These are phyloP conservation scores for Hypena proboscidalis DNA, from an alignment of 2,888 invertebrate species.

Conservation along the genomic window DNA sequence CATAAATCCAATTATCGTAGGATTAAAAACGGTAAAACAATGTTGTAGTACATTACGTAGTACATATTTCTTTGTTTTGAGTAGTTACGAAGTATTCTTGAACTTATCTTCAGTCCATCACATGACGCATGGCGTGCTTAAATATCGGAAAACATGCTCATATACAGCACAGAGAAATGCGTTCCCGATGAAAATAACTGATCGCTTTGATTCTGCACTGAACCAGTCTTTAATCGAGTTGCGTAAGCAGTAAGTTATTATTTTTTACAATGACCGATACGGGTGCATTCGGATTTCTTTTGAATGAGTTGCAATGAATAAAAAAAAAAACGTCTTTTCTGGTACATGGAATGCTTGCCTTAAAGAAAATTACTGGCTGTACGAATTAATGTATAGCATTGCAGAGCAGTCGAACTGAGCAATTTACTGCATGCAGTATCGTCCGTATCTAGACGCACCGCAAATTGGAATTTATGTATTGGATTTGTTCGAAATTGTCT, in stretches of 20 bases:
- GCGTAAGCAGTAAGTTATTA: conserved; percentile 24
- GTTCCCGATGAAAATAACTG: conserved; percentile 45
- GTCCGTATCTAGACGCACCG: background rate
- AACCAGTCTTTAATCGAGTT: conserved; percentile 28
- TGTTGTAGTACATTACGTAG: too few species aligned
- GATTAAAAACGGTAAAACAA: too few species aligned
- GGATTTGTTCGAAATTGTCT: background rate
- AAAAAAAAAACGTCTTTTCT: background rate
- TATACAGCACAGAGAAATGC: conserved; percentile 35
- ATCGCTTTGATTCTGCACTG: conserved; percentile 27
- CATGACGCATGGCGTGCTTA: conserved; percentile 4
- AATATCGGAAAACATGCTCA: conserved; percentile 27
- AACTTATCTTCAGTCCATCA: conserved; percentile 23
- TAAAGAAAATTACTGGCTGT: background rate
- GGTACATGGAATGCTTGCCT: background rate
- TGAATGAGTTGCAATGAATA: conserved; percentile 15
- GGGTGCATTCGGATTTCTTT: conserved; percentile 14
- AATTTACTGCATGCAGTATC: background rate
- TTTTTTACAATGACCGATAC: conserved; percentile 20
- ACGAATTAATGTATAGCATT: background rate
- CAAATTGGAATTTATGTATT: background rate
- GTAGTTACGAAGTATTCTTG: too few species aligned
- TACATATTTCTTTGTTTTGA: too few species aligned
- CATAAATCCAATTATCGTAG: too few species aligned
- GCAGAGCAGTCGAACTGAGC: background rate